Evolutionary conservation across 1,140 invertebrate species (phyloP), one percentile per base, ranked within the genome.

Genomic region (Drosophila nannoptera): DNA sequence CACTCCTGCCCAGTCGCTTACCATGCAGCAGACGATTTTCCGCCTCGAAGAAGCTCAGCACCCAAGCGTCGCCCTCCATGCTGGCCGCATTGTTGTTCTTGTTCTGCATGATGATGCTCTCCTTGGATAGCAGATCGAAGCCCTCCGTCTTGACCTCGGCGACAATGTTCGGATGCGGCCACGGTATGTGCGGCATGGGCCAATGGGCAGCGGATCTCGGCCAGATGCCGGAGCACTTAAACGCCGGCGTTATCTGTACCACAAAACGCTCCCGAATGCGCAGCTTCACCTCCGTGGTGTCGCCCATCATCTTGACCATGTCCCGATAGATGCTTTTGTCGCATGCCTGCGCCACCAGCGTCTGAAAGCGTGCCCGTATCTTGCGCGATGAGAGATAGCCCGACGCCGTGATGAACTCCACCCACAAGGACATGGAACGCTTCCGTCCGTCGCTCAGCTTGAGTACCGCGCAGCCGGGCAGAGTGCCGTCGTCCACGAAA

Each of bases 401-500:
- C 2, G 95, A 97, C 0, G 97, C 97, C 0, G 97, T 99, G 59
- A 99, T 99, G 90, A 99, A 99, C 90, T 99, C 97, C 5, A 99
- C 97, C 97, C 97, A 99, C 0, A 99, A 91, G 0, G 97, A 98
- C 97, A 99, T 99, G 52, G 96, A 97, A 14, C 97, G 91, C 87
- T 99, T 99, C 9, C 97, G 91, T 0, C 97, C 97, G 91, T 99
- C 97, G 92, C 95, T 97, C 7, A 99, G 92, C 90, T 99, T 99
- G 7, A 99, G 90, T 0, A 98, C 97, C 0, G 97, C 97, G 90
- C 97, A 99, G n/a, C 97, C 97, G 0, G 97, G 97, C 66, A 98
- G 91, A 5, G 96, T 96, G 3, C 97, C 97, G 87, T 99, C 97
- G 90, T 99, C 97, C 16, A 98, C 97, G 90, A 99, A 99, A 90